Conservation (phyloP, 2,797 vertebrate species). For the Liparis tanakae region DNA sequence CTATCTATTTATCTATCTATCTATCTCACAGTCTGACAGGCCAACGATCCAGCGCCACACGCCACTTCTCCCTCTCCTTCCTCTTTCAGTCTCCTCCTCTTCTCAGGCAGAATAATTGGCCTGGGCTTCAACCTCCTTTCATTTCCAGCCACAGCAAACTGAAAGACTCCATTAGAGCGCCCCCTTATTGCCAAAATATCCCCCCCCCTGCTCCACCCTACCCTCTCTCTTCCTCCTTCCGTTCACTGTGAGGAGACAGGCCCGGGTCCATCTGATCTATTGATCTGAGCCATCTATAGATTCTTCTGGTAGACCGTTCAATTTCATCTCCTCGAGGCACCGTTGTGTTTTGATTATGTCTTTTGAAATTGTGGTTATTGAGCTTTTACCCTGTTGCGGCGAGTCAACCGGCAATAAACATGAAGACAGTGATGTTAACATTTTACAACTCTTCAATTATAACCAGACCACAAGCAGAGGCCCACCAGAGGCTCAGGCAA, state of each 20-base stretch:
- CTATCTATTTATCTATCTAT: slow-evolving; percentile 30
- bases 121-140: slow-evolving; percentile 75
- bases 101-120: slow-evolving; percentile 78
- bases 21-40: slow-evolving; percentile 25
- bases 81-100: slow-evolving; percentile 63
- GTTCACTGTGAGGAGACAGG: slow-evolving; percentile 59
- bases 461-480: slow-evolving; percentile 7
- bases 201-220: slow-evolving; percentile 15
- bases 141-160: slow-evolving; percentile 79
- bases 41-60: slow-evolving; percentile 69
- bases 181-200: slow-evolving; percentile 68
- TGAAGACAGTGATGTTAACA: slow-evolving; percentile 27
- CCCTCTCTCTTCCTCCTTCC: slow-evolving; percentile 26
- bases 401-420: slow-evolving; percentile 41
- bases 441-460: slow-evolving; percentile 20
- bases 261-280: slow-evolving; percentile 56
- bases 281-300: slow-evolving; percentile 61
- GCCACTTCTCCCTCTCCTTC: slow-evolving; percentile 62
- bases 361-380: slow-evolving; percentile 21
- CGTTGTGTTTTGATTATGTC: slow-evolving; percentile 49
- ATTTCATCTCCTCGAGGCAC: slow-evolving; percentile 37
- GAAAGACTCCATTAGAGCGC: slow-evolving; percentile 79
- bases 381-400: slow-evolving; percentile 35
- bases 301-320: slow-evolving; percentile 37
- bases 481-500: neutral